These are phyloP conservation scores for Drosophila prolongata DNA, from an alignment of 2,888 invertebrate genomes.

Conservation along the genomic window DNA sequence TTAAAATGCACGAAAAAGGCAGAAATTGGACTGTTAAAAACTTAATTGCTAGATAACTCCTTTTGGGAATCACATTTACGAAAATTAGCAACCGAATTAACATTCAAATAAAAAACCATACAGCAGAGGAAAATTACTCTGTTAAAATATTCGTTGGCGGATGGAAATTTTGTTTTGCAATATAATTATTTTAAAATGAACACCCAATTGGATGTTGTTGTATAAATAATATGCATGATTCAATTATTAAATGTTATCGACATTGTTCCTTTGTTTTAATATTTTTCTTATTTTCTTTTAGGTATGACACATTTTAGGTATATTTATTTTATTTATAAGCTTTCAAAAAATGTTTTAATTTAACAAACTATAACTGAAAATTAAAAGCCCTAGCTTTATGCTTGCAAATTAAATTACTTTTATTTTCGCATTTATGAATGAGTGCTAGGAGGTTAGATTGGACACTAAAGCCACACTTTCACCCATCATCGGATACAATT, in stretches of 20 bases:
- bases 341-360: not conserved
- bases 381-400: not conserved
- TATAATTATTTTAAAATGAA: not conserved
- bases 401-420: not conserved
- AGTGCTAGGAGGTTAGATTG: not conserved
- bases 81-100: conserved; percentile 11
- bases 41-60: conserved; percentile 16
- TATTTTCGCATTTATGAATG: not conserved
- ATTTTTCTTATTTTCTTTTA: not conserved
- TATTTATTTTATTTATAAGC: not conserved
- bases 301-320: not conserved
- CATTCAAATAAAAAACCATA: not conserved
- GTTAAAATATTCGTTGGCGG: not conserved
- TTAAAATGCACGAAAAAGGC: not conserved
- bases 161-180: not conserved
- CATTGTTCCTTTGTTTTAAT: not conserved
- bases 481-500: conserved; percentile 31
- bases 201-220: not conserved
- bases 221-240: not conserved
- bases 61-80: conserved; percentile 4
- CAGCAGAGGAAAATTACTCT: conserved; percentile 1
- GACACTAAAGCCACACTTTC: conserved; percentile 24
- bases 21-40: not conserved
- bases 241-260: not conserved
- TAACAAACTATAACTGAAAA: no score